A percentile compares a stretch with the other conserved stretches of the same genome.
Evolutionary conservation across 2,888 invertebrate species (phyloP).

Genomic region (Phania funesta): DNA sequence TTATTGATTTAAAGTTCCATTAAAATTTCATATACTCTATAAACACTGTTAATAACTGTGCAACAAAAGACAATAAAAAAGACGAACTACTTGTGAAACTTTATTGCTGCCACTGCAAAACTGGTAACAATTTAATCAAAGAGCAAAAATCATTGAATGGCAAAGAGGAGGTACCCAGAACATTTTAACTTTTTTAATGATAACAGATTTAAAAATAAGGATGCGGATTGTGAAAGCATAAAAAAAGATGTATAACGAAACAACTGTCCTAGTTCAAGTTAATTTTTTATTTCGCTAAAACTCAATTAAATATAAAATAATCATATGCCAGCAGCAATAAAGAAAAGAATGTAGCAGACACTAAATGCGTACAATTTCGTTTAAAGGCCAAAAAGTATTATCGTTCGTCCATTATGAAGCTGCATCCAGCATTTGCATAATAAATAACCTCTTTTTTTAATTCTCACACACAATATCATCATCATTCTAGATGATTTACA

Average conservation of each 20-base stretch:
- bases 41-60: background rate
- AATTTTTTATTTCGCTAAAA: conserved; percentile 23
- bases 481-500: conserved; percentile 65
- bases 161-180: background rate
- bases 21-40: conserved; percentile 18
- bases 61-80: background rate
- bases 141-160: background rate
- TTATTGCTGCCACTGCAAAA: conserved; percentile 35
- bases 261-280: background rate
- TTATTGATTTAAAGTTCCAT: conserved; percentile 9
- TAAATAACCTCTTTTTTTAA: conserved; percentile 38
- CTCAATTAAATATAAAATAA: conserved; percentile 10
- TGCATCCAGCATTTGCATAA: conserved; percentile 67
- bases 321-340: background rate
- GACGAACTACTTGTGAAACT: conserved; percentile 31
- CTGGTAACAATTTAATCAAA: conserved; percentile 33
- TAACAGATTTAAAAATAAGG: conserved; percentile 44
- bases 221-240: conserved; percentile 43
- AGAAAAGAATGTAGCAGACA: conserved; percentile 1
- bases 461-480: conserved; percentile 37
- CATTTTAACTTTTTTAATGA: background rate
- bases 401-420: conserved; percentile 52
- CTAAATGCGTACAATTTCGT: background rate
- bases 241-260: conserved; percentile 16
- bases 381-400: conserved; percentile 15